phyloP scores from a whole-genome alignment of 1,140 invertebrate species.

The Euglossa dilemma region DNA sequence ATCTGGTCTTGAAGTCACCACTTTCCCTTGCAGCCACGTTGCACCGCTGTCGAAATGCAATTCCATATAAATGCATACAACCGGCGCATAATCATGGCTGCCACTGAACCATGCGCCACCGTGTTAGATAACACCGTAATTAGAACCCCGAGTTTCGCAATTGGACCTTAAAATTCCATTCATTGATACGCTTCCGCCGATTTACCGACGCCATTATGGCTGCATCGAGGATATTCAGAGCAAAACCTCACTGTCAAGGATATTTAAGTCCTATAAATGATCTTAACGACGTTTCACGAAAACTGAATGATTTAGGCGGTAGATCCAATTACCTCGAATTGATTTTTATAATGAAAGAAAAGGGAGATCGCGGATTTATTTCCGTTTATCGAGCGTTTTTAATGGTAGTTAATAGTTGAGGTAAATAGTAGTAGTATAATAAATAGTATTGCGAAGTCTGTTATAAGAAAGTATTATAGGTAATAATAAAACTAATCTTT shows the following conservation, averaged over 20 bases:
- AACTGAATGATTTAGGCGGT: no score
- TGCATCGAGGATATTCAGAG: no score
- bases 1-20: constrained; percentile 7
- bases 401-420: no score
- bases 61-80: constrained; percentile 44
- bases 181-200: neutral
- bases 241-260: neutral
- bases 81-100: constrained; percentile 13
- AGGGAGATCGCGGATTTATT: no score
- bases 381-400: no score
- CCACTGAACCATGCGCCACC: constrained; percentile 28
- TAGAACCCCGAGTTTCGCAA: neutral
- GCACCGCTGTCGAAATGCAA: constrained; percentile 11
- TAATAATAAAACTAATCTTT: no score
- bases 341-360: no score
- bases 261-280: neutral
- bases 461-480: no score
- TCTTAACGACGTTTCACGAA: neutral
- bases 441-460: no score
- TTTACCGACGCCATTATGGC: neutral
- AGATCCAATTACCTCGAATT: no score
- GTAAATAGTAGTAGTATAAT: no score
- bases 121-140: constrained; percentile 49
- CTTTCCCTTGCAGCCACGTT: constrained; percentile 38
- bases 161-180: neutral